Conservation (phyloP, 2,113 vertebrate genomes). For the Hemichromis elongatus region DNA sequence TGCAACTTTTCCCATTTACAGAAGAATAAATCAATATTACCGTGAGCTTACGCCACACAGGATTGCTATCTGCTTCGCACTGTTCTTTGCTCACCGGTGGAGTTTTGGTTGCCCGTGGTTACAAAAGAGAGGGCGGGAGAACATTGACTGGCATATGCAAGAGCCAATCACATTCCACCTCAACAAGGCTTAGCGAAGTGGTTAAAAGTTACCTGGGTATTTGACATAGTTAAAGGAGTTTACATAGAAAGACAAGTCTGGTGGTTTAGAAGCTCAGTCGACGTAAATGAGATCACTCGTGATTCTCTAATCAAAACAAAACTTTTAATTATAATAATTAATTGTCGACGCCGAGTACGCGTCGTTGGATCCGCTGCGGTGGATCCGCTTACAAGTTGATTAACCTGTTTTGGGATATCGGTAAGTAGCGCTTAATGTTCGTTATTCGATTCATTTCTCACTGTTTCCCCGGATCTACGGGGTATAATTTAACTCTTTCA, state of each 20-base stretch:
- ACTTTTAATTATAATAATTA: neutral
- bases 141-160: neutral
- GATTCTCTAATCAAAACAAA: neutral
- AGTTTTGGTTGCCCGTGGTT: constrained; percentile 54
- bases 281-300: neutral
- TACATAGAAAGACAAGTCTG: neutral
- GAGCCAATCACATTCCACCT: constrained; percentile 22
- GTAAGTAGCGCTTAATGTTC: neutral
- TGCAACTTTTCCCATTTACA: neutral
- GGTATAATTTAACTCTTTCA: neutral
- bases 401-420: neutral
- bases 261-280: neutral
- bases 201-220: neutral
- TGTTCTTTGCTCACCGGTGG: neutral
- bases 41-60: neutral
- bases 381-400: neutral
- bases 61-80: neutral
- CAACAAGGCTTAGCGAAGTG: neutral
- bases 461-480: neutral
- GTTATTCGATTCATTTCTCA: neutral
- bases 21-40: neutral
- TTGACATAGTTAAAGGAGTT: neutral
- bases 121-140: neutral
- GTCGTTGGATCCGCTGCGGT: neutral
- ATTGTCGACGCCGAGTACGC: neutral